Conservation (phyloP, 2,113 vertebrate species). For the Xyliphius kryptos region DNA sequence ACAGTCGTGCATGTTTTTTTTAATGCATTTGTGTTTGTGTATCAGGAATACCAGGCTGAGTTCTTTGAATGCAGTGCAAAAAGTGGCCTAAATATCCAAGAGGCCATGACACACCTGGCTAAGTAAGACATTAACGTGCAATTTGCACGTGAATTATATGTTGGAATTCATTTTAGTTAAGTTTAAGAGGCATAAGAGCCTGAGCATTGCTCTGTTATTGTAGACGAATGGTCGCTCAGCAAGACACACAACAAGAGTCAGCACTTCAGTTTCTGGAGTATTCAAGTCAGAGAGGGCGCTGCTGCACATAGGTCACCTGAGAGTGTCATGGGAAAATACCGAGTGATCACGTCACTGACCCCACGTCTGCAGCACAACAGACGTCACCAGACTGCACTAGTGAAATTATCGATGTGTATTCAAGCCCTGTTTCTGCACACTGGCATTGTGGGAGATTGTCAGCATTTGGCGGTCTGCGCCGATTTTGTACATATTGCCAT, state of each 20-base stretch:
- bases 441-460: neutral
- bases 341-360: neutral
- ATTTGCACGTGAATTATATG: neutral
- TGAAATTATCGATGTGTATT: neutral
- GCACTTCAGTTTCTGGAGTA: slow-evolving; percentile 44
- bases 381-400: neutral
- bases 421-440: neutral
- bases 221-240: slow-evolving; percentile 65
- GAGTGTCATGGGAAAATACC: neutral
- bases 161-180: neutral
- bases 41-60: slow-evolving; percentile 69
- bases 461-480: no score
- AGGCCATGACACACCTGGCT: slow-evolving; percentile 70
- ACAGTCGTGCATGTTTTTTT: neutral
- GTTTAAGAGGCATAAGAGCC: neutral
- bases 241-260: slow-evolving; percentile 61
- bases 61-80: slow-evolving; percentile 78
- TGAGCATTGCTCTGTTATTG: slow-evolving; percentile 9
- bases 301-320: slow-evolving; percentile 20
- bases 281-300: slow-evolving; percentile 23
- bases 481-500: no score
- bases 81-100: slow-evolving; percentile 63
- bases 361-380: neutral
- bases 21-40: slow-evolving; percentile 1
- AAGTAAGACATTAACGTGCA: slow-evolving; percentile 49